Base-by-base conservation (phyloP, 2,797 vertebrate genomes). In the Protonibea diacanthus region DNA sequence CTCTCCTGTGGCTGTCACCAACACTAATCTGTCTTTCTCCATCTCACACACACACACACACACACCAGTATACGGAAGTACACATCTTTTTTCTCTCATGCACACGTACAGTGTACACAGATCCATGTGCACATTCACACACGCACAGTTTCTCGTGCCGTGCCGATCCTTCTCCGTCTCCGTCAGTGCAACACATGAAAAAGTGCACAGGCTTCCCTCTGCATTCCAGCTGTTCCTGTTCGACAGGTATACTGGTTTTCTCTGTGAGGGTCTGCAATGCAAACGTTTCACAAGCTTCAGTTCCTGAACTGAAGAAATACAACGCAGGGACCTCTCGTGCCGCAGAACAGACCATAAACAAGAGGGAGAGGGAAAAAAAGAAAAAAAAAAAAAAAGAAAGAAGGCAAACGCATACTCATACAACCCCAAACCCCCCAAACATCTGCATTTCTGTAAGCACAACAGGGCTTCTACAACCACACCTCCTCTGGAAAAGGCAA, bases 281-380 rank as follows among this genome's bases (percentile, higher is more conserved):
- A 69, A 78, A 45, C 14, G 49, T 90, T 86, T 67, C 25, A 66
- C 18, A 73, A 80, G 76, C 48, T 83, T 86, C 60, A 64, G 73
- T 82, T 90, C 82, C 55, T 72, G 9, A 85, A 86, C 79, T 79
- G 84, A 89, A 84, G 77, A 88, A 85, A 87, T 78, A 89, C 69
- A 76, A 89, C 23, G 57, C 78, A 78, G 84, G 75, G 91, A 82
- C 65, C 55, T 62, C 86, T 92, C 56, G 76, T 87, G 78, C 85
- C 75, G 83, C 93, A 93, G 87, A 89, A 83, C 86, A 93, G 86
- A 90, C 33, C 80, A 83, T 80, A 81, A 92, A 91, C 82, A 91
- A 86, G 48, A 71, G 53, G 17, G 84, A 88, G 38, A 38, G 14
- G 33, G n/a, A 61, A 20, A 59, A 58, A 13, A 44, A 44, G 42